phyloP scores from a whole-genome alignment of 2,113 vertebrate species.

The Bubo blakistoni region DNA sequence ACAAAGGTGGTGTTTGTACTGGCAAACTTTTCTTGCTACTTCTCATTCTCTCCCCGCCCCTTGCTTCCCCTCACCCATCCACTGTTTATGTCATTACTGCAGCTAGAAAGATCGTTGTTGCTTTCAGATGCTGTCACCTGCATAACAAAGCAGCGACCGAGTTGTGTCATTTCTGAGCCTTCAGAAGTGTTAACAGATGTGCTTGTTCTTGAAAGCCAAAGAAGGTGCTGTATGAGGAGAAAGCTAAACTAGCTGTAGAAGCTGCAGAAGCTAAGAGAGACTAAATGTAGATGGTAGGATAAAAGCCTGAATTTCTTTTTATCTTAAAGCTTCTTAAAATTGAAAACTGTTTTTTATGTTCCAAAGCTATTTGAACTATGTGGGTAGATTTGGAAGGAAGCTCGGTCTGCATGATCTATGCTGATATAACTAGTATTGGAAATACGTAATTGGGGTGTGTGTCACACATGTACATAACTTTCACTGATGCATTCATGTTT shows the following conservation, averaged over 20 bases:
- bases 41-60: background rate
- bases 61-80: background rate
- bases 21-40: background rate
- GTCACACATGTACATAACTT: background rate
- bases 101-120: background rate
- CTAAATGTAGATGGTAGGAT: background rate
- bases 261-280: background rate
- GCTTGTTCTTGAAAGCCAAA: conserved; percentile 17
- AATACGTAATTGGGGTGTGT: background rate
- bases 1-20: background rate
- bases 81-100: background rate
- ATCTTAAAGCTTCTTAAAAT: background rate
- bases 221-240: background rate
- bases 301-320: background rate
- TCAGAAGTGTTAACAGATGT: conserved; percentile 54
- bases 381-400: conserved; percentile 4
- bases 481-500: background rate
- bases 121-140: conserved; percentile 42
- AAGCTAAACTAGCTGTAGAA: background rate
- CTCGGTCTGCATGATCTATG: background rate
- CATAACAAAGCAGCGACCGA: background rate
- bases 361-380: background rate
- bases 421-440: background rate
- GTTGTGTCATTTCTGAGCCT: conserved; percentile 23
- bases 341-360: background rate